phyloP scores from a whole-genome alignment of 92 coral and sea anemone species.

The Montipora capitata region DNA sequence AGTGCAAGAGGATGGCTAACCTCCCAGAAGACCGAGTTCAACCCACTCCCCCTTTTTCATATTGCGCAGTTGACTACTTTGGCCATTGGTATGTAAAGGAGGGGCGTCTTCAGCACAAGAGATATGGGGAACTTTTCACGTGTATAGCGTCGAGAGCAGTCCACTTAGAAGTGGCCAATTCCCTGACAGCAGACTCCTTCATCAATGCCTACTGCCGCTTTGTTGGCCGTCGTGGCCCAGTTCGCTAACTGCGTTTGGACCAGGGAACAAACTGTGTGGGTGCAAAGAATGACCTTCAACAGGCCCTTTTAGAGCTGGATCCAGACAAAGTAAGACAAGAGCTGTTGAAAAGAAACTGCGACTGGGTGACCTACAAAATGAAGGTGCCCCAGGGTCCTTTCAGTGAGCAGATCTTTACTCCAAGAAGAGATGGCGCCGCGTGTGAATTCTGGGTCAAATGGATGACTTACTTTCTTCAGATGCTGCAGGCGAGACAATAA shows the following conservation, averaged over 20 bases:
- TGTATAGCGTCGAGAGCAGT: too few species aligned
- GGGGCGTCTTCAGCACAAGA: neutral
- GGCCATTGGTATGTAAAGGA: slow-evolving; percentile 2
- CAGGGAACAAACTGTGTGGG: neutral
- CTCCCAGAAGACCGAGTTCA: neutral
- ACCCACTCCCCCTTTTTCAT: neutral
- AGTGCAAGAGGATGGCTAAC: neutral
- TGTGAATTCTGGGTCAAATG: too few species aligned
- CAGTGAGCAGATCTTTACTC: too few species aligned
- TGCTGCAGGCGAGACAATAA: too few species aligned
- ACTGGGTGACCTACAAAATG: too few species aligned
- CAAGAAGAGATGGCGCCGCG: too few species aligned
- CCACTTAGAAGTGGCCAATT: too few species aligned
- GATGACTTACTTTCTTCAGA: too few species aligned
- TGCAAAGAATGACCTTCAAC: neutral
- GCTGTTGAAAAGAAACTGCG: too few species aligned
- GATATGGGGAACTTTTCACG: neutral
- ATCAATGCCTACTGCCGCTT: neutral
- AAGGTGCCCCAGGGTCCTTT: too few species aligned
- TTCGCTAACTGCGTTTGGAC: neutral
- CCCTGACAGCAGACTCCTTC: too few species aligned
- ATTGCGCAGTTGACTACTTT: neutral
- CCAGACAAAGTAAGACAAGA: too few species aligned
- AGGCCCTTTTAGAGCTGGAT: neutral
- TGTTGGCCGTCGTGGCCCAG: neutral